Conservation (phyloP, 2,797 vertebrate species). For the Enteromius trimaculatus region DNA sequence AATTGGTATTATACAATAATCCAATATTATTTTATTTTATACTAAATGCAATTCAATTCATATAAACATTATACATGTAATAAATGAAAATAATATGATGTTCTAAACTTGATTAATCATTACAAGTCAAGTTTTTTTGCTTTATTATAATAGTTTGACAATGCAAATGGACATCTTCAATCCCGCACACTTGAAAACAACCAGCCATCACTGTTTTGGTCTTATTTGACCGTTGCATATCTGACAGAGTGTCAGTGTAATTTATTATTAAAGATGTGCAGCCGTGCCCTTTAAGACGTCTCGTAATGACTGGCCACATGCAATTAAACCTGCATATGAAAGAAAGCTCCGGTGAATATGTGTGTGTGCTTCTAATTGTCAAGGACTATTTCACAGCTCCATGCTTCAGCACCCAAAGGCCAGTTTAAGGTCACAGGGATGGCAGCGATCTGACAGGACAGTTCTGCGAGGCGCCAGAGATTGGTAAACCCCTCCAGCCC, state of each 20-base stretch:
- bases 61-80: neutral
- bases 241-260: conserved; percentile 12
- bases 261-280: conserved; percentile 16
- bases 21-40: neutral
- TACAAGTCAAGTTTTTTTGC: neutral
- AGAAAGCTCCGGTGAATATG: neutral
- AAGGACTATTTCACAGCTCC: conserved; percentile 23
- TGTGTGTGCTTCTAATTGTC: conserved; percentile 27
- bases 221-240: neutral
- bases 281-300: conserved; percentile 25
- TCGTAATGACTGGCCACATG: conserved; percentile 15
- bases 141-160: neutral
- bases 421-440: conserved; percentile 25
- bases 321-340: conserved; percentile 23
- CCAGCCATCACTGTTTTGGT: neutral
- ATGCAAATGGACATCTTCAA: neutral
- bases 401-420: conserved; percentile 24
- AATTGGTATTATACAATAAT: neutral
- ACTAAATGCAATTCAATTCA: neutral
- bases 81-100: neutral
- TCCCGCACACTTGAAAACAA: neutral
- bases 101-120: neutral
- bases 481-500: conserved; percentile 31
- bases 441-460: conserved; percentile 26
- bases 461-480: conserved; percentile 31